A percentile compares a stretch with the other conserved stretches of the same genome.
Evolutionary conservation across 2,888 invertebrate genomes (phyloP).

Genomic region (Poecilobothrus nobilitatus): DNA sequence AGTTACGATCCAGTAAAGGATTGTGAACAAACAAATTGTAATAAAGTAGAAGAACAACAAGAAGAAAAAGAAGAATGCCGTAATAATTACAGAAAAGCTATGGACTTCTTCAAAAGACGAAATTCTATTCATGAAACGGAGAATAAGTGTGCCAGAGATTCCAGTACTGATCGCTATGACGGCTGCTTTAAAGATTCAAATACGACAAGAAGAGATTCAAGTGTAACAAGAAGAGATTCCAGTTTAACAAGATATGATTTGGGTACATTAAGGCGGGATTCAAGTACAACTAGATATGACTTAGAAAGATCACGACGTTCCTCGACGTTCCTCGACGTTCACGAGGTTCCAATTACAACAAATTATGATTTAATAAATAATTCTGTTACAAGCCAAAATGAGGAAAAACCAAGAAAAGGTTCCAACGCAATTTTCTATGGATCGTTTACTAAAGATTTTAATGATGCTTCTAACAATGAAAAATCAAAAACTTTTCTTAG

Average conservation of each 20-base stretch:
- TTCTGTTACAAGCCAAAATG: neutral
- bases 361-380: neutral
- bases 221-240: neutral
- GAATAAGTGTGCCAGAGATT: neutral
- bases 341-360: neutral
- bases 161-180: neutral
- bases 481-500: neutral
- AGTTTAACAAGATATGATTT: neutral
- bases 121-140: neutral
- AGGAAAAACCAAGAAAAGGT: neutral
- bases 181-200: too few relatives aligned
- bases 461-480: neutral
- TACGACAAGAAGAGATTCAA: neutral
- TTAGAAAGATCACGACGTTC: too few relatives aligned
- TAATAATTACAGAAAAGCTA: conserved; percentile 38
- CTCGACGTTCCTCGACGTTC: too few relatives aligned
- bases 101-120: conserved; percentile 34
- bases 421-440: neutral
- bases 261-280: too few relatives aligned
- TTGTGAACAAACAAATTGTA: too few relatives aligned
- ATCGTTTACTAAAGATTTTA: neutral
- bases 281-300: neutral
- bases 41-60: neutral
- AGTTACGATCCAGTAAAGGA: too few relatives aligned
- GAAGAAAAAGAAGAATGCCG: conserved; percentile 30